Base-by-base conservation (phyloP, 2,797 vertebrate genomes). In the Trachops cirrhosus region DNA sequence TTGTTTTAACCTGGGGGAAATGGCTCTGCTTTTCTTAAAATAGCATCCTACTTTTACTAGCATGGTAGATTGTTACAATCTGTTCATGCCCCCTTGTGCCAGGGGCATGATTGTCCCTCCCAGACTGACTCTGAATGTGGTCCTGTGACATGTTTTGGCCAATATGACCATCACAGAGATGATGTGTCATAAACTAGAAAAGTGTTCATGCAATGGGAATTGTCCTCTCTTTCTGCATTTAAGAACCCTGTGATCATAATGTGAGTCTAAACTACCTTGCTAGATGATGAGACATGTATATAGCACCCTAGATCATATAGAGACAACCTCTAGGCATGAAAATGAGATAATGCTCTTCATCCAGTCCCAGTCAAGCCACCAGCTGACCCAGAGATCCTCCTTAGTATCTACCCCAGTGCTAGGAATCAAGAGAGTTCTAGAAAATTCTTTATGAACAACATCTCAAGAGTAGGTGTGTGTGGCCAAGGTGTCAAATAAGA, bases 161-260 rank as follows among this genome's bases (percentile, higher is more conserved):
- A 85, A 21, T 48, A 86, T 16, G 39, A 67, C 39, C 70, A 41
- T 1, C 46, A 4, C 48, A 67, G n/a, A 54, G 32, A 9, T 22
- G 37, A 82, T 8, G 37, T 0, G 2, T 18, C 82, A 48, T 80
- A 86, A 64, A 57, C 8, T 44, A 59, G 57, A 12, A 70, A 92
- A 37, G 18, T 8, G 9, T 5, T 54, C 79, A 39, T 10, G 9
- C 15, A 12, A 0, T 4, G 18, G 2, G 11, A 10, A 54, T 19
- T 6, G 6, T 4, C 44, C 12, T 75, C 34, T 32, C 12, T 29
- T 14, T 16, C 11, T 86, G 67, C 41, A 41, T 46, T 52, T n/a
- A 50, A 14, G 18, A 54, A 22, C 2, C 37, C 37, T 9, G 5
- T 10, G 9, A 5, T 1, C 0, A 2, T 78, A 22, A 50, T 12